Evolutionary conservation across 2,797 vertebrate species (phyloP), one percentile per base, ranked within the genome.

Genomic region (Leuciscus waleckii): DNA sequence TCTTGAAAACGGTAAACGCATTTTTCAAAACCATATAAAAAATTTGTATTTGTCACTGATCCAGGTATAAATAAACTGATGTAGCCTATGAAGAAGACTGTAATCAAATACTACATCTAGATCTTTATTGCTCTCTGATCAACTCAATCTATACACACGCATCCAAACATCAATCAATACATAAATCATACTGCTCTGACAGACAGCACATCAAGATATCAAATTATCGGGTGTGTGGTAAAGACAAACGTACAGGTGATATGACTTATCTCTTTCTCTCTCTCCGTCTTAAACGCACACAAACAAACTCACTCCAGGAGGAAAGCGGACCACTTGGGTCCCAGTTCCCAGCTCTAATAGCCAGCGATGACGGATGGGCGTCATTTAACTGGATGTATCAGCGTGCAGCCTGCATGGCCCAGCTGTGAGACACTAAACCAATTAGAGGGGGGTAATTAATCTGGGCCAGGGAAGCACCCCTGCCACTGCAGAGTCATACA

Each of bases 361-460:
- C 92, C 91, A 89, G 94, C 90, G 87, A 91, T 97, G 96, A 97
- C 94, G 96, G 96, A 97, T 97, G 96, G 95, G 93, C 93, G 2
- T 96, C 95, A 95, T 97, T 97, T 97, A 97, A 95, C 93, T 94
- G 94, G 95, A 96, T 95, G 95, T 94, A 96, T 96, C 96, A 95
- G 95, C 92, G 93, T 94, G 96, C 93, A 94, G 94, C 94, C 94
- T 94, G 95, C 93, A 87, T 95, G 95, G 94, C 94, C 95, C 95
- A 97, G 96, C 95, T 97, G 96, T 97, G 95, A 95, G 94, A 93
- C 92, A 94, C 95, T 96, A 96, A 96, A 96, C 95, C 95, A 97
- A 96, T 97, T 96, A 96, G 94, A 96, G 95, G 94, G 92, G 94
- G 95, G 94, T 96, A 96, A 97, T 97, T 97, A 97, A 97, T 97